phyloP scores from a whole-genome alignment of 2,888 invertebrate species.

The Platerodrilus igneus region DNA sequence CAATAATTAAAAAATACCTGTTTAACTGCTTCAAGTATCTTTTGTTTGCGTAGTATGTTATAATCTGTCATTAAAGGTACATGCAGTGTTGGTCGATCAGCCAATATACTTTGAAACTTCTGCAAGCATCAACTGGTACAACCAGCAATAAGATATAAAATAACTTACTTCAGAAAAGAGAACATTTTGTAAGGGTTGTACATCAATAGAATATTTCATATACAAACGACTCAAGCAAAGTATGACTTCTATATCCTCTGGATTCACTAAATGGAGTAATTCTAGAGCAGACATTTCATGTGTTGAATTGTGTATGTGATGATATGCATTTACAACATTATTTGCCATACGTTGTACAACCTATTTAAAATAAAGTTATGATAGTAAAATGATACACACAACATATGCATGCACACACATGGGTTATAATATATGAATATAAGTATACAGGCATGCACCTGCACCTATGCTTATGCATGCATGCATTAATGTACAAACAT shows the following conservation, averaged over 20 bases:
- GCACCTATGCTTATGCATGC: no score
- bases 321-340: conserved; percentile 54
- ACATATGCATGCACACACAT: no score
- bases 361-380: conserved; percentile 42
- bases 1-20: conserved; percentile 5
- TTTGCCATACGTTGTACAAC: conserved; percentile 55
- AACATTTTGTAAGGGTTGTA: conserved; percentile 43
- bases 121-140: no score
- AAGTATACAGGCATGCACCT: no score
- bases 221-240: conserved; percentile 53
- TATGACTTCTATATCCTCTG: conserved; percentile 51
- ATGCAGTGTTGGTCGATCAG: no score
- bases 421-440: no score
- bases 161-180: conserved; percentile 30
- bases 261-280: conserved; percentile 51
- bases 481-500: no score
- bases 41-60: conserved; percentile 39
- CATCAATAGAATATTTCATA: conserved; percentile 51
- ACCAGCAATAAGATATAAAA: no score
- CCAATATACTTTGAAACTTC: no score
- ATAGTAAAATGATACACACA: no score
- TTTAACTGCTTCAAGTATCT: conserved; percentile 10
- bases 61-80: conserved; percentile 48
- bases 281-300: conserved; percentile 53
- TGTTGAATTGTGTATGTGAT: conserved; percentile 48